phyloP scores from a whole-genome alignment of 2,113 vertebrate species.

The Ciconia stormi region DNA sequence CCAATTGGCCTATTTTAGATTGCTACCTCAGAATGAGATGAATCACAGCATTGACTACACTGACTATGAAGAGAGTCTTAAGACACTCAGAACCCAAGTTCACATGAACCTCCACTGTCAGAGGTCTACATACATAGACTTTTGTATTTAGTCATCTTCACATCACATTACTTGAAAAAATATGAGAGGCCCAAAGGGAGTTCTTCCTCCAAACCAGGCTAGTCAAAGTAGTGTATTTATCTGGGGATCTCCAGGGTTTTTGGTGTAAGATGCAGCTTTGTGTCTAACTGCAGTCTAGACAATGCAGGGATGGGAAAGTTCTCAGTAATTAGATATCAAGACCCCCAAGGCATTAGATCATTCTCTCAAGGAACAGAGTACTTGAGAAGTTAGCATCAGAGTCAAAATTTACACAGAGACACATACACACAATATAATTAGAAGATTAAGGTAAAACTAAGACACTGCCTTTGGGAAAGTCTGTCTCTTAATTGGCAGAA shows the following conservation, averaged over 20 bases:
- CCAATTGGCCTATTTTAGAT: background rate
- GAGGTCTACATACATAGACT: background rate
- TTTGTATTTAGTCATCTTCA: background rate
- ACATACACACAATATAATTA: conserved; percentile 25
- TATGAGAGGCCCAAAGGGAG: background rate
- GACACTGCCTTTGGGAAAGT: conserved; percentile 53
- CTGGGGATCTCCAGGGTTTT: background rate
- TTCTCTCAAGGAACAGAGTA: conserved; percentile 15
- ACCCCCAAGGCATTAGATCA: conserved; percentile 11
- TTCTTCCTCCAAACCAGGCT: background rate
- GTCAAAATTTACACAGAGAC: conserved; percentile 4
- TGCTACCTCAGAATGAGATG: background rate
- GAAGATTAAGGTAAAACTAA: conserved; percentile 56
- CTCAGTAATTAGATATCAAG: conserved; percentile 41
- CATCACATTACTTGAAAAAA: background rate
- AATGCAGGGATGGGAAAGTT: conserved; percentile 11
- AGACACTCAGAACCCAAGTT: background rate
- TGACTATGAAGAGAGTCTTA: background rate
- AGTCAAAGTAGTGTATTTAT: background rate
- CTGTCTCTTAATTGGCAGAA: conserved; percentile 19
- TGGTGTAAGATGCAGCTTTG: background rate
- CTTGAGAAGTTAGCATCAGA: conserved; percentile 29
- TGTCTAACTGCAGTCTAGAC: conserved; percentile 12
- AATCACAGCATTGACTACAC: background rate
- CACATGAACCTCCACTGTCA: background rate